phyloP scores from a whole-genome alignment of 2,797 vertebrate species.

The Enoplosus armatus region DNA sequence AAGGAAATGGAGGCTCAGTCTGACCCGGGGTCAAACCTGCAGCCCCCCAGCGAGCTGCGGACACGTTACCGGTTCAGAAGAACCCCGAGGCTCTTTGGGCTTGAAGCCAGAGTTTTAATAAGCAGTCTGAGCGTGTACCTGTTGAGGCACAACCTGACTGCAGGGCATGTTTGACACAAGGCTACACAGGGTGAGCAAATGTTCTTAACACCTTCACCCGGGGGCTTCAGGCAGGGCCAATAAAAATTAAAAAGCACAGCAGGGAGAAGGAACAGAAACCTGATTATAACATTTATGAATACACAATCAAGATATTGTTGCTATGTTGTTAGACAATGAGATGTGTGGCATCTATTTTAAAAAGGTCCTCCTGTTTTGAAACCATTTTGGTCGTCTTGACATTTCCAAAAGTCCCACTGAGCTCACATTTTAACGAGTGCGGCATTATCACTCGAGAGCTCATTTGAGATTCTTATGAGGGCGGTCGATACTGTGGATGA shows the following conservation, averaged over 20 bases:
- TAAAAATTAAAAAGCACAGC: slow-evolving; percentile 37
- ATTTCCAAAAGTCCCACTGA: slow-evolving; percentile 67
- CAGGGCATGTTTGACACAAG: slow-evolving; percentile 63
- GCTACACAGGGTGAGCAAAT: slow-evolving; percentile 49
- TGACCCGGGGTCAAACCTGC: slow-evolving; percentile 30
- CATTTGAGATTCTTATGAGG: slow-evolving; percentile 68
- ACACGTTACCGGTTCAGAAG: neutral
- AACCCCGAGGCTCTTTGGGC: slow-evolving; percentile 33
- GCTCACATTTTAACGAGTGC: slow-evolving; percentile 63
- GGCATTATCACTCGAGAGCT: slow-evolving; percentile 71
- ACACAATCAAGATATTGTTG: slow-evolving; percentile 41
- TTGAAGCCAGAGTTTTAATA: slow-evolving; percentile 66
- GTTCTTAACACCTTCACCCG: slow-evolving; percentile 35
- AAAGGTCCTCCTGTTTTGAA: slow-evolving; percentile 45
- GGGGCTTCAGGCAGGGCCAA: slow-evolving; percentile 21
- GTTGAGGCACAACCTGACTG: slow-evolving; percentile 57
- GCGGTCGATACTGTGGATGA: slow-evolving; percentile 59
- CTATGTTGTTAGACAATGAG: slow-evolving; percentile 50
- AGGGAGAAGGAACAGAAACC: neutral
- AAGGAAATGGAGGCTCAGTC: slow-evolving; percentile 16
- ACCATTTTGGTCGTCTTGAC: slow-evolving; percentile 54
- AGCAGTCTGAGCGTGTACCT: slow-evolving; percentile 55
- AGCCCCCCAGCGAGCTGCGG: slow-evolving; percentile 31
- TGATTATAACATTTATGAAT: slow-evolving; percentile 46
- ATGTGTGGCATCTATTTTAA: slow-evolving; percentile 44